Evolutionary conservation across 2,113 vertebrate species (phyloP).

Genomic region (Menura novaehollandiae): DNA sequence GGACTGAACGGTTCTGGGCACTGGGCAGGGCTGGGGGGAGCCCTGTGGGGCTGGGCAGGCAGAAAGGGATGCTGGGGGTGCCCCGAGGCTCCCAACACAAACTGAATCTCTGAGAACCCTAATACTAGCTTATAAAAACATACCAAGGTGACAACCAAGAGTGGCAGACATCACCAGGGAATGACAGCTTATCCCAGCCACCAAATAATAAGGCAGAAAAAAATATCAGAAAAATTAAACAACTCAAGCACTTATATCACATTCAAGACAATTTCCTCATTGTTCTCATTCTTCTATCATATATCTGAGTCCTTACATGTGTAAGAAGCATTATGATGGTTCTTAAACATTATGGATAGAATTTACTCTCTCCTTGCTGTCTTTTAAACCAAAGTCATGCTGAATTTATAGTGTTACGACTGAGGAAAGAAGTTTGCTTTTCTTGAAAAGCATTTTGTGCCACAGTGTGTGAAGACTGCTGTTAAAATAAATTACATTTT

Average conservation of each 20-base stretch:
- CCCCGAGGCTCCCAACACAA: background rate
- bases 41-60: fast-evolving
- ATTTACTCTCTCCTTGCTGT: background rate
- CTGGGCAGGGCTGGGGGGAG: background rate
- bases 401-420: background rate
- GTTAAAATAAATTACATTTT: slow-evolving; percentile 6
- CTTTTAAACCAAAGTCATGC: background rate
- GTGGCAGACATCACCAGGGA: background rate
- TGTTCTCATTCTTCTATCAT: background rate
- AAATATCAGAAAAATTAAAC: background rate
- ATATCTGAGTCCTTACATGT: background rate
- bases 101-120: background rate
- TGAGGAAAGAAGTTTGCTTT: background rate
- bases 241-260: fast-evolving
- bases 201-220: background rate
- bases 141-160: background rate
- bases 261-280: background rate
- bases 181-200: background rate
- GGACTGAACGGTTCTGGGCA: background rate
- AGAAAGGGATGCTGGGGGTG: background rate
- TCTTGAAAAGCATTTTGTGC: slow-evolving; percentile 16
- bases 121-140: background rate
- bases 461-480: background rate
- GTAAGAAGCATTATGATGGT: background rate
- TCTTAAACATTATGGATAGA: background rate